Base-by-base conservation (phyloP, 1,140 invertebrate genomes). In the Calycopis cecrops region DNA sequence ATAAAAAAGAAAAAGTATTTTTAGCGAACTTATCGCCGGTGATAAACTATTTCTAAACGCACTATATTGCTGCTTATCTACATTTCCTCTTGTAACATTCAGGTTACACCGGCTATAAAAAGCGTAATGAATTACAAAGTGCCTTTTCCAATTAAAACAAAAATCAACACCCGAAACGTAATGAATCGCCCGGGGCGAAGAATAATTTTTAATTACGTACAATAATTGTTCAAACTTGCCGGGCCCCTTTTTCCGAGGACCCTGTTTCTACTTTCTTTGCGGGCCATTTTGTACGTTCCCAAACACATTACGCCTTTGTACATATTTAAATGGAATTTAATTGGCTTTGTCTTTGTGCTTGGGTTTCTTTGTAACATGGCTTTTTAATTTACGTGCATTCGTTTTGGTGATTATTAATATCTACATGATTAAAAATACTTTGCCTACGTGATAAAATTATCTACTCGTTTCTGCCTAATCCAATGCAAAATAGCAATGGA, bases 321-420 rank as follows among this genome's bases (percentile, higher is more conserved):
- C 40, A 44, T 44, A 44, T 44, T 44, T 44, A 44, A 44, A 44
- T 12, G 14, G 14, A 44, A 44, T 44, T 14, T 44, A 16, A 44
- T 44, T 44, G 40, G 40, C 17, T 44, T 44, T 44, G 4, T 17
- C n/a, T 16, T 44, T 17, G 14, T 16, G 6, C 6, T 28, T 3
- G 7, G 17, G 40, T 44, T 44, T 44, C 12, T 14, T 40, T 44
- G n/a, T 44, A 44, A 44, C 21, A 6, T 44, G 40, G 21, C 21
- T 28, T 28, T 28, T 28, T 28, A n/a, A 3, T 28, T 2, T 28
- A 28, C 21, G 21, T 28, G n/a, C n/a, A n/a, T n/a, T n/a, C n/a
- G n/a, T n/a, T n/a, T n/a, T n/a, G n/a, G n/a, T n/a, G n/a, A n/a
- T n/a, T n/a, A n/a, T n/a, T n/a, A n/a, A n/a, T n/a, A n/a, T n/a